These are phyloP conservation scores for Orchestia grillus DNA, from an alignment of 1,140 invertebrate species.

Conservation along the genomic window DNA sequence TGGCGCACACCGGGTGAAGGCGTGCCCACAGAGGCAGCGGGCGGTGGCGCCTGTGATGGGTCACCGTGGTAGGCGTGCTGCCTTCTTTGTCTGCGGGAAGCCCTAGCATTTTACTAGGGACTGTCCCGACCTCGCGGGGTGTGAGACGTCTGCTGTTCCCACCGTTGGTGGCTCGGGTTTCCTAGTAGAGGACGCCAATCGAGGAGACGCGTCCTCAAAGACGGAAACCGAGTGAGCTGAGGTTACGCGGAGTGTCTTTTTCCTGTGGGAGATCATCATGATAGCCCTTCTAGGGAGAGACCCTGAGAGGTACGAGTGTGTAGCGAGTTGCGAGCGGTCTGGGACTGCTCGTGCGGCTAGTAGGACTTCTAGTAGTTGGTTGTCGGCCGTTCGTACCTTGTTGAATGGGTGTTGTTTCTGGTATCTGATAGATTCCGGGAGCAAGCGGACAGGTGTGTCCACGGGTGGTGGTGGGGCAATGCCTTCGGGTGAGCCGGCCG, in stretches of 20 bases:
- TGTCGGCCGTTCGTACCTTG: not conserved
- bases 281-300: not conserved
- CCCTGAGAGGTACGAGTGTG: not conserved
- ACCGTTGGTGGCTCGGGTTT: not conserved
- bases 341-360: not conserved
- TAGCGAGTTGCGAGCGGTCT: not conserved
- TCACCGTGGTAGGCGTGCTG: not conserved
- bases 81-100: not conserved
- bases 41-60: not conserved
- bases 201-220: no score
- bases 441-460: not conserved
- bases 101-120: not conserved
- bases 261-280: not conserved
- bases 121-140: not conserved
- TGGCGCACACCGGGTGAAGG: not conserved
- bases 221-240: constrained; percentile 12
- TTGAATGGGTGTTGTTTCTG: not conserved
- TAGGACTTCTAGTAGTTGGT: not conserved
- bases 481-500: not conserved
- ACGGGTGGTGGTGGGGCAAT: not conserved
- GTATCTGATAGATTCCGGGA: not conserved
- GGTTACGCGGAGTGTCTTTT: not conserved
- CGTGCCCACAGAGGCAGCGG: not conserved
- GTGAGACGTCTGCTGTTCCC: not conserved
- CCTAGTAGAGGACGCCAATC: no score